Percentiles rank a stretch among this genome's conserved stretches.
These are phyloP conservation scores for Caenorhabditis sp. DNA, from an alignment of 2,888 invertebrate genomes.

Conservation along the genomic window DNA sequence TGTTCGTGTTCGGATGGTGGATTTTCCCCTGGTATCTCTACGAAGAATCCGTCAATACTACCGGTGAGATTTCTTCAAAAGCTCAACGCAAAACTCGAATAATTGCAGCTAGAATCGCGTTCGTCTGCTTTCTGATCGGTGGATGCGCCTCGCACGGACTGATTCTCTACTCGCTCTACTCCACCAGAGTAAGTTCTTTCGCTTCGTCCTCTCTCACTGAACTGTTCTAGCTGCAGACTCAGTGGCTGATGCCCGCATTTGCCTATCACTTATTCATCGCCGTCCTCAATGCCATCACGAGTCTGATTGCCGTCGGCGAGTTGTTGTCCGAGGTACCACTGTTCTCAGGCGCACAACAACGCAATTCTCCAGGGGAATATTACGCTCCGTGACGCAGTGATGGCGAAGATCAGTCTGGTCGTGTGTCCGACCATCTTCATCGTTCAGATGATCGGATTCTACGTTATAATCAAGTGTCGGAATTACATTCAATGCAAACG, in stretches of 20 bases:
- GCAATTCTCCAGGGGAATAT: conserved; percentile 23
- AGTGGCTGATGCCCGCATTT: conserved; percentile 52
- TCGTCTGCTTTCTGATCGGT: conserved; percentile 48
- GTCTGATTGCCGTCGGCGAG: conserved; percentile 56
- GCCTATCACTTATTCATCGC: conserved; percentile 55
- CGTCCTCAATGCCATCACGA: conserved; percentile 51
- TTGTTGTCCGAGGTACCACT: conserved; percentile 46
- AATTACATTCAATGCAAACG: conserved; percentile 51
- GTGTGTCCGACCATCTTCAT: conserved; percentile 47
- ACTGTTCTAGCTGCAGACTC: conserved; percentile 41
- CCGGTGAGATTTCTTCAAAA: conserved; percentile 36
- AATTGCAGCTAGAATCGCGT: conserved; percentile 54
- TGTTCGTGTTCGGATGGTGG: conserved; percentile 37
- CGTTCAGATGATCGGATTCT: conserved; percentile 32
- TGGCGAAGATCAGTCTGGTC: conserved; percentile 45
- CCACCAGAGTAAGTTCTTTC: conserved; percentile 36
- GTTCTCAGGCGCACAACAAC: neutral
- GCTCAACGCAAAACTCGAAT: too few species aligned
- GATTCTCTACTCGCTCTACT: conserved; percentile 48
- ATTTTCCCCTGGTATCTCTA: conserved; percentile 56
- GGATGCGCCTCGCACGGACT: conserved; percentile 50
- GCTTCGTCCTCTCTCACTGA: neutral
- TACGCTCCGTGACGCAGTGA: conserved; percentile 28
- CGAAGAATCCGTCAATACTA: conserved; percentile 41
- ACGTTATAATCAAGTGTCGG: conserved; percentile 35